Base-by-base conservation (phyloP, 2,797 vertebrate species). In the Sebastes flavidus region DNA sequence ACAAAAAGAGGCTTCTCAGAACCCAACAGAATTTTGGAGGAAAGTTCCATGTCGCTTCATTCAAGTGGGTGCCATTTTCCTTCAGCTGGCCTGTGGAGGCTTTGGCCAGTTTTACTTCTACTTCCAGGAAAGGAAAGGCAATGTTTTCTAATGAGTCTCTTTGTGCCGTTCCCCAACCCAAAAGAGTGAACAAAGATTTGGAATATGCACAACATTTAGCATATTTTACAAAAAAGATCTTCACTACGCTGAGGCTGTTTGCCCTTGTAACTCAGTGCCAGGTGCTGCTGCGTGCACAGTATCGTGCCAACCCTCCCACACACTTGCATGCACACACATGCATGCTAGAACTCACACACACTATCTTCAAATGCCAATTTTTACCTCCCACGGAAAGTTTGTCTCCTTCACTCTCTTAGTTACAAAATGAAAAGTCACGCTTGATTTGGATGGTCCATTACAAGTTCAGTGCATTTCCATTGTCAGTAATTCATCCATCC, bases 191-290 rank as follows among this genome's bases (percentile, higher is more conserved):
- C 32, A 84, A 77, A 79, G 74, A 80, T 77, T 81, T 80, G 84
- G 79, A 88, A 73, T 66, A 72, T 78, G 62, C 58, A 79, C 77
- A 80, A 76, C 24, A 75, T 67, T 80, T 66, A 80, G 82, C 87
- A 86, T 82, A 86, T 84, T 89, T 88, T 85, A 81, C 55, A 56
- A 65, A 85, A 76, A 76, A 74, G 66, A 82, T 78, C 63, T 77
- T 76, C 58, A 61, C 80, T 74, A 67, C 6, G n/a, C 69, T 59
- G 67, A 89, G 79, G 75, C 86, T 78, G 77, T 87, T 78, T 86
- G 78, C 84, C 81, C 86, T 85, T 65, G 65, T 75, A 83, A 27
- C 59, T 8, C 52, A 74, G 34, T 81, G 77, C 82, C 60, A 80
- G 73, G 75, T 55, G 27, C 71, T 68, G 75, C 80, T 67, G 81